Evolutionary conservation across 2,797 vertebrate species (phyloP).

Genomic region (Parambassis ranga): DNA sequence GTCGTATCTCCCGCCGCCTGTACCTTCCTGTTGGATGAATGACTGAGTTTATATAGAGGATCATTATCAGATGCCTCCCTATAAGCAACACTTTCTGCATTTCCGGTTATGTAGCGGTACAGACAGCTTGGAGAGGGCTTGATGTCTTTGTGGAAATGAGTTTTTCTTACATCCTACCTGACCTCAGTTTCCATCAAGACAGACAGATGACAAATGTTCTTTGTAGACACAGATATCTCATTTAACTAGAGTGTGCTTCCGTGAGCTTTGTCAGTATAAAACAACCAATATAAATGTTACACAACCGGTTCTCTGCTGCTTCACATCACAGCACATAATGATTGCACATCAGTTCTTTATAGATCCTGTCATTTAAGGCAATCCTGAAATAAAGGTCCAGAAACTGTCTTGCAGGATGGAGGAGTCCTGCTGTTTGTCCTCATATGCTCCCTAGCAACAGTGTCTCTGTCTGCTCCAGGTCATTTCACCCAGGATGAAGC

Average conservation of each 20-base stretch:
- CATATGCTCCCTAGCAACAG: conserved; percentile 1
- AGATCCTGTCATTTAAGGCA: neutral
- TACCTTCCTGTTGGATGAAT: too few species aligned
- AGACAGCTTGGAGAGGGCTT: neutral
- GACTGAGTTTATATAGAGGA: too few species aligned
- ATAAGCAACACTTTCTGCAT: neutral
- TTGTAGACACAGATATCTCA: neutral
- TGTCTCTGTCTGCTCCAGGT: conserved; percentile 13
- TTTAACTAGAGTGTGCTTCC: neutral
- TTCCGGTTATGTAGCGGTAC: neutral
- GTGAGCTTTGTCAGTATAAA: neutral
- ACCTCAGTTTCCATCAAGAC: neutral
- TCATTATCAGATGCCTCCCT: neutral
- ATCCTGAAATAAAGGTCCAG: neutral
- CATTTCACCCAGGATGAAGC: conserved; percentile 28
- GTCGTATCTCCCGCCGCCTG: too few species aligned
- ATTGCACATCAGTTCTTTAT: neutral
- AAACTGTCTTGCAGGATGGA: neutral
- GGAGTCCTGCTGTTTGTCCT: conserved; percentile 15
- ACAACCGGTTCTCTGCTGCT: neutral
- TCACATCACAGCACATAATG: neutral
- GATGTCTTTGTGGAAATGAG: neutral
- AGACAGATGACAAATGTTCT: neutral
- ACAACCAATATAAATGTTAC: neutral
- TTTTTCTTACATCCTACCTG: neutral